These are phyloP conservation scores for Petromus typicus DNA, from an alignment of 2,113 vertebrate species.

Conservation along the genomic window DNA sequence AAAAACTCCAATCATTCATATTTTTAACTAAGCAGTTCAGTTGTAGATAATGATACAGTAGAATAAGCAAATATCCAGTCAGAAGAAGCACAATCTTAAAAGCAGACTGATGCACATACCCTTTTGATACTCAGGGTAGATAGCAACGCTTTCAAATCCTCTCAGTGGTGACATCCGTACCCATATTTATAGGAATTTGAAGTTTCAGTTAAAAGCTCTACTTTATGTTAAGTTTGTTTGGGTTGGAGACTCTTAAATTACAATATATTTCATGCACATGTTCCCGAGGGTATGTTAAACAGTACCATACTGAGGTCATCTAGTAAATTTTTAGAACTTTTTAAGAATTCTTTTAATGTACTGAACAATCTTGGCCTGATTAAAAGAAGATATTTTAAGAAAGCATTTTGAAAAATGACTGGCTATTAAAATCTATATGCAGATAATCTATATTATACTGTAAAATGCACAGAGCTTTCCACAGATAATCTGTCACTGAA, in stretches of 20 bases:
- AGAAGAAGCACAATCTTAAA: constrained; percentile 42
- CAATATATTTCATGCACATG: constrained; percentile 83
- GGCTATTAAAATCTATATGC: constrained; percentile 75
- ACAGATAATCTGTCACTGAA: constrained; percentile 65
- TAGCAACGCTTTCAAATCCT: constrained; percentile 50
- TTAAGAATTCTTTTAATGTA: constrained; percentile 87
- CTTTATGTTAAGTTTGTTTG: constrained; percentile 87
- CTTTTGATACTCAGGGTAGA: constrained; percentile 70
- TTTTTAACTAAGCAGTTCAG: neutral
- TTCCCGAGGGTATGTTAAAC: constrained; percentile 84
- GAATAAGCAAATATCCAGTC: neutral
- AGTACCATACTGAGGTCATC: constrained; percentile 86
- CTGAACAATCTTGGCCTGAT: constrained; percentile 81
- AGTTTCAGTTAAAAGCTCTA: constrained; percentile 84
- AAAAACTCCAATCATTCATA: neutral
- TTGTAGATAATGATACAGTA: neutral
- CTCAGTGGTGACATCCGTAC: constrained; percentile 69
- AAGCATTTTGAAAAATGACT: constrained; percentile 62
- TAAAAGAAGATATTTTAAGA: constrained; percentile 82
- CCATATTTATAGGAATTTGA: constrained; percentile 79
- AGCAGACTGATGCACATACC: constrained; percentile 24
- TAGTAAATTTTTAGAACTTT: constrained; percentile 82
- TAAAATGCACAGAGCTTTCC: constrained; percentile 58
- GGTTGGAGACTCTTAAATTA: constrained; percentile 85
- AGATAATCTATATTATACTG: constrained; percentile 70